Evolutionary conservation across 2,797 vertebrate genomes (phyloP).

Genomic region (Columba guinea): DNA sequence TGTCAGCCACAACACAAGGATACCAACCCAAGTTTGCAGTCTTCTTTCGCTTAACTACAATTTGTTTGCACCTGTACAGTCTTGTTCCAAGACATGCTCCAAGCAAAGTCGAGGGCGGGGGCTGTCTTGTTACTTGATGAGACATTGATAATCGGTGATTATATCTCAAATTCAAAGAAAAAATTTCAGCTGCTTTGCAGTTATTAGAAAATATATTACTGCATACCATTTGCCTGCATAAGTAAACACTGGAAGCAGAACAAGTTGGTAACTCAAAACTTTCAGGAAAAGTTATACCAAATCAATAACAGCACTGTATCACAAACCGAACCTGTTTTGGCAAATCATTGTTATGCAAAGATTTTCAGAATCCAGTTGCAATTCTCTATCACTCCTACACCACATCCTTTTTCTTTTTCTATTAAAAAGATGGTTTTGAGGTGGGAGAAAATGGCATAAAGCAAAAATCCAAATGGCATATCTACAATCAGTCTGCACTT

Average conservation of each 20-base stretch:
- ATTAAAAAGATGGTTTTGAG: not conserved
- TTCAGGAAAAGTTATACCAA: not conserved
- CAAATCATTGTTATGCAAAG: not conserved
- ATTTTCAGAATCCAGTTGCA: not conserved
- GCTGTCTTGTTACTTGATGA: conserved; percentile 67
- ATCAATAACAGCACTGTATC: not conserved
- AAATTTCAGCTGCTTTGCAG: conserved; percentile 32
- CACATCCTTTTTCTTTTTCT: not conserved
- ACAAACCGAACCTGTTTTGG: not conserved
- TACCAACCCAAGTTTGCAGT: conserved; percentile 30
- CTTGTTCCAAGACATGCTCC: conserved; percentile 71
- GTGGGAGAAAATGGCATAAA: not conserved
- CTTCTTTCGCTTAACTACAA: conserved; percentile 60
- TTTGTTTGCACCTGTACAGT: conserved; percentile 75
- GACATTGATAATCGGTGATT: conserved; percentile 62
- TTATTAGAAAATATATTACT: conserved; percentile 21
- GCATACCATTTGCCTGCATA: conserved; percentile 20
- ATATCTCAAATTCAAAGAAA: conserved; percentile 51
- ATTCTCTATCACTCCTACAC: not conserved
- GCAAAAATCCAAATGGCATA: not conserved
- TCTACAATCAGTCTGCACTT: not conserved
- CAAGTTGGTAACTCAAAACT: not conserved
- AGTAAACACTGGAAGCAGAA: conserved; percentile 18
- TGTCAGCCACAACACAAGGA: conserved; percentile 47
- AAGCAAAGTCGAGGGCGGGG: conserved; percentile 70